Evolutionary conservation across 2,888 invertebrate species (phyloP), one percentile per base, ranked within the genome.

Genomic region (Lasioglossum lativentre): DNA sequence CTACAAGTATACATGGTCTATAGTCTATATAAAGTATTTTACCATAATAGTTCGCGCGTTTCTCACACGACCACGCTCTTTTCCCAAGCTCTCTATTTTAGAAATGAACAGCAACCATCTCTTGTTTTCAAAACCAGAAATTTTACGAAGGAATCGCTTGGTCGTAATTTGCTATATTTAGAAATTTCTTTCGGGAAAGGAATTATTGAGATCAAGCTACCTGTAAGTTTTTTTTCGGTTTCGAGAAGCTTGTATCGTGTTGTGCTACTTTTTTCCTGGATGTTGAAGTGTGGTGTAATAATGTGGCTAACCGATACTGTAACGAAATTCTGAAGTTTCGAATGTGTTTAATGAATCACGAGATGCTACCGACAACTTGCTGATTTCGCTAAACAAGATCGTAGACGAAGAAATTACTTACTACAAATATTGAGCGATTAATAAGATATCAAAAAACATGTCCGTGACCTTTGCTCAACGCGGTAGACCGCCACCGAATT

Each of bases 391-490:
- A 27, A 23, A 40, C 23, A 40, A 71, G 3, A 59, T 19, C 38
- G 1, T 40, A 12, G 72, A 3, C 6, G 19, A 52, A 52, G n/a
- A 56, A 78, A 73, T 47, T n/a, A 30, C 40, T 63, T 16, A 16
- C 30, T 6, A 23, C 40, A 19, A 52, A 63, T 74, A 73, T 59
- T 73, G 40, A 8, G 80, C 47, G 10, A 56, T 72, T 75, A 47
- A 52, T 56, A 78, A 75, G 14, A 5, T 59, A 63, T 34, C n/a
- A 63, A 30, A 79, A 83, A 91, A 80, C 70, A 97, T 97, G 97
- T 97, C 97, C 73, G 96, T 97, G 92, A 96, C 97, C 83, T 97
- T 97, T 95, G 97, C 97, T 83, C 97, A 97, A 93, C 96, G 97
- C 93, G 97, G 97, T 81, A 96, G 97, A 82, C 97, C 96, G 85